A percentile compares a stretch with the other conserved stretches of the same genome.
Conservation (phyloP, 1,140 invertebrate species). For the Zaprionus vittiger region DNA sequence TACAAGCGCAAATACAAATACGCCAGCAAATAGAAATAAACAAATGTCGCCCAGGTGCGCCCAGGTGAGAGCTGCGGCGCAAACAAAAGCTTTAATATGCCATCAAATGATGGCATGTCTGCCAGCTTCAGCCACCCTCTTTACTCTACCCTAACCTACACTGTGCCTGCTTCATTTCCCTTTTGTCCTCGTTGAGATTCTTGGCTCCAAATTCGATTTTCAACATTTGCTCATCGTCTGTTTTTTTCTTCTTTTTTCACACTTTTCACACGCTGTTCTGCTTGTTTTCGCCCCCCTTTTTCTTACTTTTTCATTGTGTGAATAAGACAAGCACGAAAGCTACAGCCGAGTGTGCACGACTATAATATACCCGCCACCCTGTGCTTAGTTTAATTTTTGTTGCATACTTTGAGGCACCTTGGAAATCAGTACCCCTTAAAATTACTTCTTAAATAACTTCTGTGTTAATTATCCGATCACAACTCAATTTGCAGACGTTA, state of each 20-base stretch:
- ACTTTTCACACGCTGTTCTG: slow-evolving; percentile 53
- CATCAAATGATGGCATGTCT: slow-evolving; percentile 77
- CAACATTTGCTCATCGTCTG: slow-evolving; percentile 51
- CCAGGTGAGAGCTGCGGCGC: slow-evolving; percentile 61
- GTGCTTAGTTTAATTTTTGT: too few species aligned
- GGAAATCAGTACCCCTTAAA: too few species aligned
- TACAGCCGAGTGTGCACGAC: too few species aligned
- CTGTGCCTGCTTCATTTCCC: background rate
- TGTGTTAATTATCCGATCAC: too few species aligned
- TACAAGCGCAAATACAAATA: slow-evolving; percentile 66
- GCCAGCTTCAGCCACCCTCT: slow-evolving; percentile 37
- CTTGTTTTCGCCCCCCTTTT: background rate
- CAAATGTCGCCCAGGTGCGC: slow-evolving; percentile 67
- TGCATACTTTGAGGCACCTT: too few species aligned
- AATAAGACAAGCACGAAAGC: background rate
- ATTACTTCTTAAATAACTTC: too few species aligned
- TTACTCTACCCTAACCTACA: background rate
- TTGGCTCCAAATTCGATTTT: slow-evolving; percentile 67
- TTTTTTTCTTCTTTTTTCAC: slow-evolving; percentile 33
- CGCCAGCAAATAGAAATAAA: slow-evolving; percentile 61
- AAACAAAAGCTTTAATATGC: slow-evolving; percentile 75
- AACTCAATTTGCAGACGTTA: too few species aligned
- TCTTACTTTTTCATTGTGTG: background rate
- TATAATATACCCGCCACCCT: too few species aligned
- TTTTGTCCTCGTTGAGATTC: background rate